A percentile compares a stretch with the other conserved stretches of the same genome.
Conservation (phyloP, 2,113 vertebrate genomes). For the Crotalus horridus region DNA sequence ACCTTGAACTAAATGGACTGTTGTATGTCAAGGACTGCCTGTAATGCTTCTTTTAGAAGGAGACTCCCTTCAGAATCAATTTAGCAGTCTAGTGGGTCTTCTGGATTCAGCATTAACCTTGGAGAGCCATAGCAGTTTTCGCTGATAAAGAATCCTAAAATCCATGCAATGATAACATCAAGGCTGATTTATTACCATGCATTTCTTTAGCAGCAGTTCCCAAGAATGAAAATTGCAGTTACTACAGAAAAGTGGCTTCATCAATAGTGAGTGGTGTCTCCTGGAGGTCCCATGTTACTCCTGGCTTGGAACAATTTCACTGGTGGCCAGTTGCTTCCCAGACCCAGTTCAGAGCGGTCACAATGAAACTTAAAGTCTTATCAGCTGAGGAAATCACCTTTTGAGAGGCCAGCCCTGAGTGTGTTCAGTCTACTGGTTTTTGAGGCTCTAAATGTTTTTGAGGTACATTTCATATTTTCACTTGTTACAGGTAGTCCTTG, state of each 20-base stretch:
- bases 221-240: too few relatives aligned
- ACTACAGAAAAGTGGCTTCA: not conserved
- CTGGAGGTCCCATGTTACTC: not conserved
- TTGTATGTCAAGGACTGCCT: too few relatives aligned
- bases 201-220: not conserved
- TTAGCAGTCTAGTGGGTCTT: not conserved
- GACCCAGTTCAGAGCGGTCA: not conserved
- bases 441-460: not conserved
- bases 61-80: not conserved
- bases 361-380: not conserved
- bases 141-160: not conserved
- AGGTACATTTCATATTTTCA: not conserved
- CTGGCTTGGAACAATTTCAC: not conserved
- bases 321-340: not conserved
- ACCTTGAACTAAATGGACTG: too few relatives aligned
- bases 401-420: not conserved
- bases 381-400: not conserved
- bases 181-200: not conserved
- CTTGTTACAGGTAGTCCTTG: not conserved
- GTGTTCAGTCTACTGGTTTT: not conserved
- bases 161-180: not conserved
- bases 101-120: not conserved
- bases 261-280: not conserved
- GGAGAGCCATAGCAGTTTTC: not conserved
- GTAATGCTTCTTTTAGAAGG: not conserved